phyloP scores from a whole-genome alignment of 2,888 invertebrate species.

The Pheosia tremula region DNA sequence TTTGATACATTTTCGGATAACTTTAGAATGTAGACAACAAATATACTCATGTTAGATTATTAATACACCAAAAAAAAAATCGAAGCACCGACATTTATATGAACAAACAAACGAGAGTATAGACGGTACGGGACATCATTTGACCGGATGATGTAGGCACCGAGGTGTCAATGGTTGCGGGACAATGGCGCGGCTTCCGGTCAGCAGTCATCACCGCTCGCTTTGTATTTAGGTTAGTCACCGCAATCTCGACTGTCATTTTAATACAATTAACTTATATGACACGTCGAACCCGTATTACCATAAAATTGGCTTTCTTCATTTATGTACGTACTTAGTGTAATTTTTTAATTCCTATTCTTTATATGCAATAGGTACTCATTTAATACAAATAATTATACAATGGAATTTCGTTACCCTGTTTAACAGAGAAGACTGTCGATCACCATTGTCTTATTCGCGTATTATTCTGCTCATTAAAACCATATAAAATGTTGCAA shows the following conservation, averaged over 20 bases:
- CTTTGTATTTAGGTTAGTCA: conserved; percentile 84
- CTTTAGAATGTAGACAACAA: not conserved
- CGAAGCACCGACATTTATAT: not conserved
- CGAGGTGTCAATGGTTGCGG: conserved; percentile 83
- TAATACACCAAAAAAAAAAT: not conserved
- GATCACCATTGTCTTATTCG: too few relatives aligned
- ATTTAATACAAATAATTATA: too few relatives aligned
- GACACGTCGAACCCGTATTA: conserved; percentile 63
- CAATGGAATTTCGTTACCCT: too few relatives aligned
- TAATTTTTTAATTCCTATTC: conserved; percentile 1
- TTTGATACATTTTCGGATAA: not conserved
- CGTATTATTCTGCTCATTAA: too few relatives aligned
- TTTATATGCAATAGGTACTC: not conserved
- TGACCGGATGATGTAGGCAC: conserved; percentile 74
- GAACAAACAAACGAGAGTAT: conserved; percentile 22
- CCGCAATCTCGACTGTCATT: conserved; percentile 78
- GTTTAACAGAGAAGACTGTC: too few relatives aligned
- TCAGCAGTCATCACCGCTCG: conserved; percentile 61
- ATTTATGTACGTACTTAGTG: conserved; percentile 10
- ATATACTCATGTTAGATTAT: not conserved
- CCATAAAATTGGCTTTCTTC: conserved; percentile 51
- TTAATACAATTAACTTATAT: conserved; percentile 76
- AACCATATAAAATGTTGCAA: too few relatives aligned
- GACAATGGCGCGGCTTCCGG: conserved; percentile 81
- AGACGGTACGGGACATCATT: conserved; percentile 62